Base-by-base conservation (phyloP, 23 tunicate species). In the Trididemnum nubilum region DNA sequence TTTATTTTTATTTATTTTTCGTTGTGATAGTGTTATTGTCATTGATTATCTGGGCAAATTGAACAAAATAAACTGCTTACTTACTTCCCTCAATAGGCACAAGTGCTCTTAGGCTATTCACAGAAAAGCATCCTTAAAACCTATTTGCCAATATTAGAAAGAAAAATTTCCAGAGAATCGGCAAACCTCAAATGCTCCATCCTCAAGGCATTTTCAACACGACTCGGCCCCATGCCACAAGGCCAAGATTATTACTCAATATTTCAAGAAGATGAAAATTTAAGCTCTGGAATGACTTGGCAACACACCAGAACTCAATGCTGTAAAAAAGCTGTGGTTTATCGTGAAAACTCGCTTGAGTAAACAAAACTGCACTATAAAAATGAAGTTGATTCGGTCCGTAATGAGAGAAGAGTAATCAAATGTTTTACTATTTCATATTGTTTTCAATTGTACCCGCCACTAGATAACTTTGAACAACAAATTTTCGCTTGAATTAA, bases 121-220 rank as follows among this genome's bases (percentile, higher is more conserved):
- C 74, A 67, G 74, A 67, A 67, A 67, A 67, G 74, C 74, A 67
- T 67, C 74, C 38, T 38, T 38, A 67, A 67, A 67, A 67, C 38
- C 37, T 30, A 49, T 49, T 49, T 49, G 57, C 57, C 57, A 49
- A 49, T 49, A 18, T 9, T 49, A 18, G 57, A 49, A 49, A 49
- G 57, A 49, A 49, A 18, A 49, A 18, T 49, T 18, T 49, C 57
- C 57, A 49, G 57, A 49, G 57, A 49, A 49, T 49, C 18, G 57
- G 57, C 57, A 7, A 9, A 44, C 54, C 54, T 44, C 15, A 9
- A 44, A 9, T 44, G 54, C 38, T 67, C 74, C 37, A 30, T 33
- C 38, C 38, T 33, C 37, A 67, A 33, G 37, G 38, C 7, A 30
- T 67, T 73, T 73, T 73, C 78, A 73, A 27, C 78, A 73, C 37